These are phyloP conservation scores for Peromyscus polionotus DNA, from an alignment of 2,113 vertebrate genomes.

Conservation along the genomic window DNA sequence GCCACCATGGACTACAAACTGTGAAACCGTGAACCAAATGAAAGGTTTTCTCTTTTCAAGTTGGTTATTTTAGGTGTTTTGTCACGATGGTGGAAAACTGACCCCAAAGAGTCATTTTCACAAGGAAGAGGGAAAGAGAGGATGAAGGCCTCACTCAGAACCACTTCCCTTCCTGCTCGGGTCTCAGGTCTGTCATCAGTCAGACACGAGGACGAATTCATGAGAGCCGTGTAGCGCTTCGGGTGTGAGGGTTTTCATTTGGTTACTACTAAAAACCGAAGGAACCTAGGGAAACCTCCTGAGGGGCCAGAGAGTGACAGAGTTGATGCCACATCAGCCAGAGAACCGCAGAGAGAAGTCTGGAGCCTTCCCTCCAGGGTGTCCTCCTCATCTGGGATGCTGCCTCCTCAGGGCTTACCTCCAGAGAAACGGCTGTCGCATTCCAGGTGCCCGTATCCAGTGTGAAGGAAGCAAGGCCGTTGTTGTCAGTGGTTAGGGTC, in stretches of 20 bases:
- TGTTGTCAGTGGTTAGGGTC: slow-evolving; percentile 25
- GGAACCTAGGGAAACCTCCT: background rate
- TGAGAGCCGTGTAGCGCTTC: background rate
- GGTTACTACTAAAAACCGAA: background rate
- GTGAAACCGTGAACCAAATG: background rate
- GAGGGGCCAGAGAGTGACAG: background rate
- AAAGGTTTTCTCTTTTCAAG: background rate
- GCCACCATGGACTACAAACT: background rate
- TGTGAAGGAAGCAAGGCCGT: slow-evolving; percentile 46
- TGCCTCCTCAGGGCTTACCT: slow-evolving; percentile 23
- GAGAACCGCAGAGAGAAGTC: background rate
- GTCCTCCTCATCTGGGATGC: background rate
- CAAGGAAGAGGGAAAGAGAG: background rate
- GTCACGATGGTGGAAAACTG: background rate
- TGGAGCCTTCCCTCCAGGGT: background rate
- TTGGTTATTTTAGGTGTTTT: background rate
- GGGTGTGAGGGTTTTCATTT: background rate
- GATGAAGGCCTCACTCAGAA: background rate
- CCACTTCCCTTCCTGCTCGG: background rate
- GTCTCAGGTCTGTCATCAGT: background rate
- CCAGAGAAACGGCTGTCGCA: slow-evolving; percentile 42
- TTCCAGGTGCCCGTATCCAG: slow-evolving; percentile 55
- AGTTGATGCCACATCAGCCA: background rate
- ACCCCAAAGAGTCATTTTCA: background rate
- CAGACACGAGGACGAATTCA: background rate